phyloP scores from a whole-genome alignment of 2,888 invertebrate genomes.

The Eurois occulta region DNA sequence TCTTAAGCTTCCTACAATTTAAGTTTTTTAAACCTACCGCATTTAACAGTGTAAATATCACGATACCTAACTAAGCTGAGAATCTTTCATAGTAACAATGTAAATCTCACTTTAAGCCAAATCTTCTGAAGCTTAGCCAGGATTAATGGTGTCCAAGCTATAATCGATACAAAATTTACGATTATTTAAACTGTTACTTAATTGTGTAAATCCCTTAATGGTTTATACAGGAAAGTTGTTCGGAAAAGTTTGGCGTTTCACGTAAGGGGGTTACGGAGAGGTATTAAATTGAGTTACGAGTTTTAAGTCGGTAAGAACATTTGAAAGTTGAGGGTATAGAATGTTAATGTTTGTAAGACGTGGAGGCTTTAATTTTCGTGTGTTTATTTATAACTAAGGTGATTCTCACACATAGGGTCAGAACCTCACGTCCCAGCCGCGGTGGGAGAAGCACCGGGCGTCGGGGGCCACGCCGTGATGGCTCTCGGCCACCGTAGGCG shows the following conservation, averaged over 20 bases:
- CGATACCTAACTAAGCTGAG: conserved; percentile 9
- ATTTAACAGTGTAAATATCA: neutral
- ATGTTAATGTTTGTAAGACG: conserved; percentile 6
- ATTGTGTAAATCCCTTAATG: conserved; percentile 33
- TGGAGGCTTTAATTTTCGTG: neutral
- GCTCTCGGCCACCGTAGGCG: too few species aligned
- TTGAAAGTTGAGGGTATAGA: conserved; percentile 9
- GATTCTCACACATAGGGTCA: too few species aligned
- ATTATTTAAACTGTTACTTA: conserved; percentile 39
- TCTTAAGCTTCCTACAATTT: neutral
- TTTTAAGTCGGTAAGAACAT: conserved; percentile 29
- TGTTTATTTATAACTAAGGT: neutral
- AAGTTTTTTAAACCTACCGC: neutral
- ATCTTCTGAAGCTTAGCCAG: conserved; percentile 39
- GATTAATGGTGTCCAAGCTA: conserved; percentile 43
- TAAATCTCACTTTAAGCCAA: neutral
- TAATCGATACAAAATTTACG: conserved; percentile 45
- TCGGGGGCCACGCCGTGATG: too few species aligned
- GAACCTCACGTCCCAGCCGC: too few species aligned
- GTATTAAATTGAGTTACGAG: conserved; percentile 34
- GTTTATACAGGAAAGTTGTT: conserved; percentile 41
- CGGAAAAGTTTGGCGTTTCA: conserved; percentile 36
- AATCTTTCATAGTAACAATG: conserved; percentile 32
- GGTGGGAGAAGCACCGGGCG: too few species aligned
- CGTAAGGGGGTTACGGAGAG: conserved; percentile 5